These are phyloP conservation scores for Vombatus ursinus DNA, from an alignment of 2,113 vertebrate species.

Conservation along the genomic window DNA sequence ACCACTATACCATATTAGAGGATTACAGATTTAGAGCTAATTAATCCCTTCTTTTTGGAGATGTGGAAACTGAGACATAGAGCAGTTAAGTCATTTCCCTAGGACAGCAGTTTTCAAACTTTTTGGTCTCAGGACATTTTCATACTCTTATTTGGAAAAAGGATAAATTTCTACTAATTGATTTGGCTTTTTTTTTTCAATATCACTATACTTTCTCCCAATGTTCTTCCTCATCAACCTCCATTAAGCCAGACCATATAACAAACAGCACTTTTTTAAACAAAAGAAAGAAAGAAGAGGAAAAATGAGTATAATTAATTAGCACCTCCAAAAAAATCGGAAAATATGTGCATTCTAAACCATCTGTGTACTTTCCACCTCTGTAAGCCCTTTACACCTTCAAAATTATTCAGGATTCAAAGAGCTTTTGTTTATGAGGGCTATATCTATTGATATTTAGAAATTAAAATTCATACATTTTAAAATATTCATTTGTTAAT, in stretches of 20 bases:
- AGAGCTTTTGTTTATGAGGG: background rate
- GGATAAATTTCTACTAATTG: background rate
- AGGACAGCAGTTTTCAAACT: background rate
- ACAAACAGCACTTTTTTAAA: too few species aligned
- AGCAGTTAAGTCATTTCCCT: background rate
- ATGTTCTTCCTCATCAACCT: too few species aligned
- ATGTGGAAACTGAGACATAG: background rate
- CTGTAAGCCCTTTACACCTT: background rate
- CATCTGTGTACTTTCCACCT: background rate
- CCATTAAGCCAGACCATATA: too few species aligned
- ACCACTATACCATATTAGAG: background rate
- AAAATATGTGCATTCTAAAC: background rate
- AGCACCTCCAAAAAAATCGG: too few species aligned
- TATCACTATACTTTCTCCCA: background rate
- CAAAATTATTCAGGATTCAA: background rate
- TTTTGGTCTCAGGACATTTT: background rate
- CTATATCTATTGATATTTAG: background rate
- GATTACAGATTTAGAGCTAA: background rate
- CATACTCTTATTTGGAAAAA: background rate
- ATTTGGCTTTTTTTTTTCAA: too few species aligned
- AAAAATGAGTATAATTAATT: background rate
- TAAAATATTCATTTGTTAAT: background rate
- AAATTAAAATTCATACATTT: background rate
- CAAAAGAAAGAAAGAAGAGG: background rate
- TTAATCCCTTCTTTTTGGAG: background rate